Evolutionary conservation across 2,113 vertebrate species (phyloP).

Genomic region (Petaurus breviceps): DNA sequence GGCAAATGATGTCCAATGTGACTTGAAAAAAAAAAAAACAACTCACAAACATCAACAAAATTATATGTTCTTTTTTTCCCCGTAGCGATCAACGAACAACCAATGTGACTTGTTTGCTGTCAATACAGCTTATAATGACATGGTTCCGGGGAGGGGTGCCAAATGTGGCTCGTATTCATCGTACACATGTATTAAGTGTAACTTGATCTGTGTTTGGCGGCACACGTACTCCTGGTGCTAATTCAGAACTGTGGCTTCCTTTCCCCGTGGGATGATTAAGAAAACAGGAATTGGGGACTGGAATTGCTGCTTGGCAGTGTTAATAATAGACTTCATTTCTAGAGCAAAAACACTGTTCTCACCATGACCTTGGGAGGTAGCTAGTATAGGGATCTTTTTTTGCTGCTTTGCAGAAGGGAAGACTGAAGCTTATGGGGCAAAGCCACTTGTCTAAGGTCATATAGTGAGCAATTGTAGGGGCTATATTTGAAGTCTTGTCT

Average conservation of each 20-base stretch:
- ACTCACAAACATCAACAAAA: slow-evolving; percentile 85
- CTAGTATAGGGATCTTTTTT: not conserved
- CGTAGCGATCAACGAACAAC: slow-evolving; percentile 76
- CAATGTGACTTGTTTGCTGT: slow-evolving; percentile 85
- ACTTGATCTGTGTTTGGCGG: slow-evolving; percentile 27
- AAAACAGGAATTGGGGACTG: not conserved
- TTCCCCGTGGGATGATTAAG: slow-evolving; percentile 10
- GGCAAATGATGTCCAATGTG: slow-evolving; percentile 85
- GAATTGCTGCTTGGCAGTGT: not conserved
- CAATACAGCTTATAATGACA: slow-evolving; percentile 83
- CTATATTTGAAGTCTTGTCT: not conserved
- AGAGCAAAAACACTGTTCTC: not conserved
- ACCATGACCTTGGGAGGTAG: not conserved
- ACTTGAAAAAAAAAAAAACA: slow-evolving; percentile 79
- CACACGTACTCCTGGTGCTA: slow-evolving; percentile 57
- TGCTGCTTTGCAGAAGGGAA: not conserved
- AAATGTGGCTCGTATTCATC: slow-evolving; percentile 50
- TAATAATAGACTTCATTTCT: not conserved
- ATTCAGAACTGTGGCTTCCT: slow-evolving; percentile 37
- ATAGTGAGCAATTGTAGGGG: not conserved
- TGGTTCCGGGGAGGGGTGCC: slow-evolving; percentile 72
- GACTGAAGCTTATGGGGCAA: not conserved
- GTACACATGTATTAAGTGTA: slow-evolving; percentile 62
- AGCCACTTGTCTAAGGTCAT: not conserved
- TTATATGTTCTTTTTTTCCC: slow-evolving; percentile 84